phyloP scores from a whole-genome alignment of 1,140 invertebrate species.

The Bombus cullumanus region DNA sequence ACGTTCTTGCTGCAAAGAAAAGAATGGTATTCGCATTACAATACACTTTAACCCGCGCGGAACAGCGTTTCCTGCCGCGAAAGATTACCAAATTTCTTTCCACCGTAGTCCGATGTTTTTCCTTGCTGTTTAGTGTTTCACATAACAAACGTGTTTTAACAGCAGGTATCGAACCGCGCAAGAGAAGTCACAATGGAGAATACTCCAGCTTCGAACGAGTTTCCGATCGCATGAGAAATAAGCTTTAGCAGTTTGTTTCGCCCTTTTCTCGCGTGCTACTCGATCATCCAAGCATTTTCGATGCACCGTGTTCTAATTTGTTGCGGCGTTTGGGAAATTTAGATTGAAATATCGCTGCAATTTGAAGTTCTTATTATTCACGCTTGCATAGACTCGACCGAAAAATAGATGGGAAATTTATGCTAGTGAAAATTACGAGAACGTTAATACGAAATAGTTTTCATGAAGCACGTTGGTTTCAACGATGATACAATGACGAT shows the following conservation, averaged over 20 bases:
- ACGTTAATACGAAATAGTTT: not conserved
- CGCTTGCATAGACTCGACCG: not conserved
- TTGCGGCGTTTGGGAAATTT: no score
- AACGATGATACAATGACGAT: not conserved
- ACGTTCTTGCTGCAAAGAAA: not conserved
- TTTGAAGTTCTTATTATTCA: no score
- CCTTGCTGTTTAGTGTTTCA: not conserved
- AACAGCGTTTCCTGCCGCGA: no score
- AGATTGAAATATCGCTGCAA: not conserved
- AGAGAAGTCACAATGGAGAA: not conserved
- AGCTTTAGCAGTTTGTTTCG: not conserved
- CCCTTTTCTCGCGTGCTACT: not conserved
- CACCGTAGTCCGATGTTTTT: not conserved
- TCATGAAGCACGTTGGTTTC: not conserved
- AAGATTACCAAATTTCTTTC: slow-evolving; percentile 2
- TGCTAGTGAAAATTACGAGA: not conserved
- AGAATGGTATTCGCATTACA: not conserved
- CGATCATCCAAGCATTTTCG: not conserved
- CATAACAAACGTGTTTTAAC: not conserved
- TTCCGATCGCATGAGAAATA: not conserved
- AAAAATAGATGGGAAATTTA: not conserved
- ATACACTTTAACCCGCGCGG: not conserved
- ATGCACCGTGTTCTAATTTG: not conserved
- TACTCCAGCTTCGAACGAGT: not conserved
- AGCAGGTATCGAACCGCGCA: no score